phyloP scores from a whole-genome alignment of 2,888 invertebrate genomes.

The Aproaerema taeniolella region DNA sequence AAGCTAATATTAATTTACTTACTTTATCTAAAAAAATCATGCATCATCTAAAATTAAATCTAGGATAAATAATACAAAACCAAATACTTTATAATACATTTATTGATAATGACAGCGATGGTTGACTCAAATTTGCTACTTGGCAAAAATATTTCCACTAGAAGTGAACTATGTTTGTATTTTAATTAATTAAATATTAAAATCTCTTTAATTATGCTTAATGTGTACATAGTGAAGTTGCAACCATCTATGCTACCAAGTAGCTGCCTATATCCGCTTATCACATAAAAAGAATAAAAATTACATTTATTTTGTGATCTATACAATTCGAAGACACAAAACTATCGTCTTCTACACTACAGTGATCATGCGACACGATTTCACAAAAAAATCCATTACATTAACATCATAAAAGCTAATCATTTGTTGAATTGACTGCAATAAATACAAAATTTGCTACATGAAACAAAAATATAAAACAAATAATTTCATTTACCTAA shows the following conservation, averaged over 20 bases:
- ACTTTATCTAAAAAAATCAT: too few relatives aligned
- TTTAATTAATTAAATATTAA: constrained; percentile 67
- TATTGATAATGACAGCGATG: constrained; percentile 77
- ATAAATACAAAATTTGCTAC: constrained; percentile 64
- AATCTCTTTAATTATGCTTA: constrained; percentile 69
- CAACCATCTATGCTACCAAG: constrained; percentile 65
- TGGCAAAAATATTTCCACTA: constrained; percentile 77
- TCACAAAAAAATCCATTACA: constrained; percentile 37
- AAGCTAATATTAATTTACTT: too few relatives aligned
- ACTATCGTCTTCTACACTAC: constrained; percentile 47
- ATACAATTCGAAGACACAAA: constrained; percentile 62
- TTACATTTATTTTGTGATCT: constrained; percentile 63
- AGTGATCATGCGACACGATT: constrained; percentile 47
- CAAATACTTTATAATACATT: constrained; percentile 70
- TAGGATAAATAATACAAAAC: constrained; percentile 30
- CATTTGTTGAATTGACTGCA: constrained; percentile 60
- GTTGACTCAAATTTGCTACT: constrained; percentile 75
- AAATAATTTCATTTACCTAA: constrained; percentile 69
- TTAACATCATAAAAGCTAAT: constrained; percentile 59
- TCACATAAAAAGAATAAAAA: constrained; percentile 59
- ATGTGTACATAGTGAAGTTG: constrained; percentile 62
- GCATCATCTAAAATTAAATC: too few relatives aligned
- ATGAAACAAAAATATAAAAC: constrained; percentile 56
- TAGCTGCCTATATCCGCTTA: constrained; percentile 61
- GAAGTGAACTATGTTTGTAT: constrained; percentile 68